Conservation (phyloP, 2,113 vertebrate genomes). For the Fulmarus glacialis region DNA sequence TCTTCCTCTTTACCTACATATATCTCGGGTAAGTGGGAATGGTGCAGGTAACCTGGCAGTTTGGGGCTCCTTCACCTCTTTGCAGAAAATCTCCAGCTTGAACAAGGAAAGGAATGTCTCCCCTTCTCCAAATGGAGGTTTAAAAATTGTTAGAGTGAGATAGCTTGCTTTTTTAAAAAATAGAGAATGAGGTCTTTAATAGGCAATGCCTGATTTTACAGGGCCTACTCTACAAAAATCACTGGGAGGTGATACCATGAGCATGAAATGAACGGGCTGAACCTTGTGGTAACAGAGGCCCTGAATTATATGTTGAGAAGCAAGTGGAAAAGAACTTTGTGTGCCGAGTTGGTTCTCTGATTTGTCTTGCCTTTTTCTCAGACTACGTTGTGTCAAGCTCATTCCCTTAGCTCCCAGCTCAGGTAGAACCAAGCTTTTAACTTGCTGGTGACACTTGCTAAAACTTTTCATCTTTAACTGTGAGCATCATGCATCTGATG, state of each 20-base stretch:
- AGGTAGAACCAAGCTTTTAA: background rate
- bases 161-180: background rate
- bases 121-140: background rate
- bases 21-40: constrained; percentile 84
- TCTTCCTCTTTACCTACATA: constrained; percentile 97
- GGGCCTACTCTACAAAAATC: background rate
- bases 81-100: background rate
- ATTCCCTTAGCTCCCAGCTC: background rate
- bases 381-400: background rate
- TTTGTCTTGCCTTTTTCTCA: background rate
- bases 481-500: background rate
- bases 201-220: background rate
- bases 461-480: background rate
- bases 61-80: background rate
- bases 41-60: background rate
- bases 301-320: background rate
- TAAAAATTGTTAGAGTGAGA: background rate
- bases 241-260: background rate
- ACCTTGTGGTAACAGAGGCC: background rate
- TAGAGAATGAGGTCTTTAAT: background rate
- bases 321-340: background rate
- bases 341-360: background rate
- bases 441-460: background rate
- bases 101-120: background rate
- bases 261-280: background rate